phyloP scores from a whole-genome alignment of 2,888 invertebrate species.

The Ophion costatus region DNA sequence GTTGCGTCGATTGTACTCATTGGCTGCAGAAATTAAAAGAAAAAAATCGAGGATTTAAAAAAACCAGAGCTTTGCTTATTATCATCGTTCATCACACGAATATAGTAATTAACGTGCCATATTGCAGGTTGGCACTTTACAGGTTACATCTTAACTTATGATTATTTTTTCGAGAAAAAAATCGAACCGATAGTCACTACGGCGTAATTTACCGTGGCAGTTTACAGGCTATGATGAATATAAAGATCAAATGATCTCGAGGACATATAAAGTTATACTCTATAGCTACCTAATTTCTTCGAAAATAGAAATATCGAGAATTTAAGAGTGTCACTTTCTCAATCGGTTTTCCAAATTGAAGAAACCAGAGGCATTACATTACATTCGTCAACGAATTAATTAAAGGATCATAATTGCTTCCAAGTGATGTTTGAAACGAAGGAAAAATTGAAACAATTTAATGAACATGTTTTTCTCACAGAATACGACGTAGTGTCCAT shows the following conservation, averaged over 20 bases:
- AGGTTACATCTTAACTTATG: background rate
- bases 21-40: constrained; percentile 20
- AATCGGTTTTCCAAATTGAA: background rate
- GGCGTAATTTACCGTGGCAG: background rate
- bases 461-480: constrained; percentile 30
- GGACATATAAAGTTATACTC: background rate
- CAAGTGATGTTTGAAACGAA: background rate
- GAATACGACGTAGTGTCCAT: constrained; percentile 30
- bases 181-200: background rate
- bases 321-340: background rate
- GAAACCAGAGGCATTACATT: too few relatives aligned
- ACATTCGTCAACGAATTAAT: background rate
- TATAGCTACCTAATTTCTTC: background rate
- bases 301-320: background rate
- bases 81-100: background rate
- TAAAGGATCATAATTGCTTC: background rate
- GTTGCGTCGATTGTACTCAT: constrained; percentile 38
- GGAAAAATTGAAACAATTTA: background rate
- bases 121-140: too few relatives aligned
- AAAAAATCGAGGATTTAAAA: background rate
- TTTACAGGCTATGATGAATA: background rate
- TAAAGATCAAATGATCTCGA: background rate
- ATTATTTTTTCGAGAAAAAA: background rate
- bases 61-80: background rate
- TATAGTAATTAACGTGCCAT: background rate